A percentile compares a stretch with the other conserved stretches of the same genome.
These are phyloP conservation scores for Andrena haemorrhoa DNA, from an alignment of 2,888 invertebrate species.

Conservation along the genomic window DNA sequence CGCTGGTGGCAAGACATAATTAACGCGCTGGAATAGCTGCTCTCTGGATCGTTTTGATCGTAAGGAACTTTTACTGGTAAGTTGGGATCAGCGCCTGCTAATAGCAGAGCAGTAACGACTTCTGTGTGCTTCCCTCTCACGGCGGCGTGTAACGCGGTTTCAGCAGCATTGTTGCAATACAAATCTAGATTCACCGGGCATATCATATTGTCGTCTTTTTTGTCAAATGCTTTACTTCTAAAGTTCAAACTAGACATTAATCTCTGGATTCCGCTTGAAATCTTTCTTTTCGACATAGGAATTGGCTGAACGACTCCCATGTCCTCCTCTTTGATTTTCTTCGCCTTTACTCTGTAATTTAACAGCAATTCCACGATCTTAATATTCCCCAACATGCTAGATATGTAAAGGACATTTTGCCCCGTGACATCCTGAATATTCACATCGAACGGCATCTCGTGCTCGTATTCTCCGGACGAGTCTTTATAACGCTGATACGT, in stretches of 20 bases:
- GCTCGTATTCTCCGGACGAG: conserved; percentile 91
- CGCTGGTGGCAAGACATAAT: conserved; percentile 90
- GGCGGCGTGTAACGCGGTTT: conserved; percentile 94
- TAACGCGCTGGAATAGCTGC: conserved; percentile 87
- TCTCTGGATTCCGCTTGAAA: conserved; percentile 95
- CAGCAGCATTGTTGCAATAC: conserved; percentile 91
- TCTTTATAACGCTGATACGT: conserved; percentile 89
- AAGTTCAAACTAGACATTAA: conserved; percentile 94
- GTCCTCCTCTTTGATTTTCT: conserved; percentile 85
- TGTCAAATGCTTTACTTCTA: conserved; percentile 86
- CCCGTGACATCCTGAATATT: conserved; percentile 96
- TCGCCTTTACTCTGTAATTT: conserved; percentile 89
- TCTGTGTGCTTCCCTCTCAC: conserved; percentile 91
- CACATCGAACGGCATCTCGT: conserved; percentile 95
- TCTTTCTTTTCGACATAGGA: conserved; percentile 87
- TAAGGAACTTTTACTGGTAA: conserved; percentile 87
- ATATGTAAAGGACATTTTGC: conserved; percentile 95
- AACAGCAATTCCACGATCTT: conserved; percentile 92
- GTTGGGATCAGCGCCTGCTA: conserved; percentile 94
- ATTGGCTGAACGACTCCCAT: conserved; percentile 78
- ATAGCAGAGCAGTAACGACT: conserved; percentile 89
- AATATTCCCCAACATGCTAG: conserved; percentile 93
- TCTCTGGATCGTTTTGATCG: conserved; percentile 85
- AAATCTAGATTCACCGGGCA: conserved; percentile 91
- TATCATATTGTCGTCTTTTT: conserved; percentile 86